Percentiles rank a stretch among this genome's conserved stretches.
Evolutionary conservation across 2,797 vertebrate genomes (phyloP).

Genomic region (Spheniscus humboldti): DNA sequence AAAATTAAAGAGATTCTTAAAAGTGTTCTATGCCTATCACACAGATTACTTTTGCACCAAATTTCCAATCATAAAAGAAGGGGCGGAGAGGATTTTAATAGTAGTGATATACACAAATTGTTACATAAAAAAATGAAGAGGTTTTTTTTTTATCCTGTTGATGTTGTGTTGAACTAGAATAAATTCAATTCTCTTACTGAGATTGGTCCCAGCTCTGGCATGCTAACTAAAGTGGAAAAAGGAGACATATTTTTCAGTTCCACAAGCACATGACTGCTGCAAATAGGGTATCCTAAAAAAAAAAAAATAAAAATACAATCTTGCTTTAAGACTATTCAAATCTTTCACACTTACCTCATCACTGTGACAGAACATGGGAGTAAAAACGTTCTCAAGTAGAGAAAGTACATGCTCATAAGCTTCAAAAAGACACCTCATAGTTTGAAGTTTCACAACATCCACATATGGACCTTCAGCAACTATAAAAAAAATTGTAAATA

Average conservation of each 20-base stretch:
- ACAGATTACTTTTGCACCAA: background rate
- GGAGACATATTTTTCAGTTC: background rate
- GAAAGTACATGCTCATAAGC: constrained; percentile 95
- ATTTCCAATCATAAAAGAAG: background rate
- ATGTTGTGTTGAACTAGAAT: background rate
- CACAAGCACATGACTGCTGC: background rate
- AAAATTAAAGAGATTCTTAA: background rate
- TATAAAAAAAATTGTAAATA: constrained; percentile 43
- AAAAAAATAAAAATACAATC: too few relatives aligned
- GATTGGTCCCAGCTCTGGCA: background rate
- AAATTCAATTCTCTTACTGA: background rate
- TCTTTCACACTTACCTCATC: constrained; percentile 82
- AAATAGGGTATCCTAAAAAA: background rate
- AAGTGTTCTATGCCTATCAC: background rate
- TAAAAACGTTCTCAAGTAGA: constrained; percentile 92
- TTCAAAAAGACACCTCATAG: constrained; percentile 91
- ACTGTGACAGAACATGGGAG: constrained; percentile 97
- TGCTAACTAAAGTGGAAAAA: background rate
- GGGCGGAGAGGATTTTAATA: background rate
- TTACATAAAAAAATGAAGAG: background rate
- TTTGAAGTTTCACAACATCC: constrained; percentile 92
- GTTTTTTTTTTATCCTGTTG: background rate
- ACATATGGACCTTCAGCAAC: constrained; percentile 84
- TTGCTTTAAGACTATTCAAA: background rate
- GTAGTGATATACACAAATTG: background rate